These are phyloP conservation scores for Metalampra italica DNA, from an alignment of 2,888 invertebrate genomes.

Conservation along the genomic window DNA sequence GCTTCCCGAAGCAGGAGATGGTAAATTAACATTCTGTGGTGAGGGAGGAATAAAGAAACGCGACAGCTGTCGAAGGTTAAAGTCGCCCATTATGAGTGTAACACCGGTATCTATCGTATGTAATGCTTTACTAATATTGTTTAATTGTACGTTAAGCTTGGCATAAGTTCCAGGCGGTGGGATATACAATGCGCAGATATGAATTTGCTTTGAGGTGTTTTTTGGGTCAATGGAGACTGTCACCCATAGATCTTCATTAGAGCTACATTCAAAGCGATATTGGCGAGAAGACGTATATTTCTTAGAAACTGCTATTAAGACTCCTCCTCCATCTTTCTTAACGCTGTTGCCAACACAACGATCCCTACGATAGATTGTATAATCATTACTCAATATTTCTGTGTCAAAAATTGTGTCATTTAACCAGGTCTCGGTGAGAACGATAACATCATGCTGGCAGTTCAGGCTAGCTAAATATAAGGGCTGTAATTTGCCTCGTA, in stretches of 20 bases:
- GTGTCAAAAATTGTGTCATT: constrained; percentile 7
- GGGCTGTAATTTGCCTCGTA: constrained; percentile 10
- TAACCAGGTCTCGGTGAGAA: constrained; percentile 16
- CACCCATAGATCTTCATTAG: not conserved
- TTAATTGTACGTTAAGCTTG: no score
- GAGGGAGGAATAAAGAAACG: no score
- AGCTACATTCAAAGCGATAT: not conserved
- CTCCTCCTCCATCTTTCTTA: constrained; percentile 4
- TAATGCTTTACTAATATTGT: no score
- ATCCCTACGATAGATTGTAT: constrained; percentile 4
- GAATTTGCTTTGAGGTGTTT: not conserved
- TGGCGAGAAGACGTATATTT: not conserved
- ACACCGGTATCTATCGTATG: no score
- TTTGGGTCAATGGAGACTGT: not conserved
- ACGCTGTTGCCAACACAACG: not conserved
- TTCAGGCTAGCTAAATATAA: constrained; percentile 7
- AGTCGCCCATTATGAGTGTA: no score
- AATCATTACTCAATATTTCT: constrained; percentile 10
- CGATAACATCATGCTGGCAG: constrained; percentile 11
- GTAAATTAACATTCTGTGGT: no score
- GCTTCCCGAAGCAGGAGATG: no score
- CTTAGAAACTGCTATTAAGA: not conserved
- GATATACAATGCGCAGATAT: not conserved
- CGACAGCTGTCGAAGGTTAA: no score
- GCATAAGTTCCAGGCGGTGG: not conserved